Evolutionary conservation across 2,888 invertebrate genomes (phyloP).

Genomic region (Globia sparganii): DNA sequence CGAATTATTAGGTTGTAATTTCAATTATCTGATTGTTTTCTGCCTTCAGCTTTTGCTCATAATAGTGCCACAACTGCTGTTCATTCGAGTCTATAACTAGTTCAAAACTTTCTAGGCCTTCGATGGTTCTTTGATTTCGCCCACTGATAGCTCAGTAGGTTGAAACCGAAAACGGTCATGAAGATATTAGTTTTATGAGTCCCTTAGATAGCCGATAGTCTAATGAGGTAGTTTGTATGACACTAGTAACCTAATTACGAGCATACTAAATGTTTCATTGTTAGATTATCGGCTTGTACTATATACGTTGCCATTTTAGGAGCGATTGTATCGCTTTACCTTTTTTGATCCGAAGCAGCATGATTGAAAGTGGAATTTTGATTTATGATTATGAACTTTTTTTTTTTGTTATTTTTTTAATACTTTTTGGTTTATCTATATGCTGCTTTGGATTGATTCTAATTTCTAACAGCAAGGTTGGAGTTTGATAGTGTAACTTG

Average conservation of each 20-base stretch:
- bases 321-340: conserved; percentile 45
- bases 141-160: conserved; percentile 62
- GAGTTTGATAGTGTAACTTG: conserved; percentile 81
- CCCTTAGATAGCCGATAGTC: conserved; percentile 69
- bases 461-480: conserved; percentile 64
- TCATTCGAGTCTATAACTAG: conserved; percentile 25
- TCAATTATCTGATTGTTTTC: not conserved
- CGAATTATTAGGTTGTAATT: not conserved
- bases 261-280: conserved; percentile 54
- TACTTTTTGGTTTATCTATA: not conserved
- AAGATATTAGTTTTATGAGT: conserved; percentile 69
- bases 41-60: not conserved
- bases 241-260: conserved; percentile 59
- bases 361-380: conserved; percentile 40
- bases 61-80: not conserved
- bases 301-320: conserved; percentile 82
- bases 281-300: conserved; percentile 72
- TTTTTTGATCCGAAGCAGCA: conserved; percentile 57
- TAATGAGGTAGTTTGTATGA: conserved; percentile 76
- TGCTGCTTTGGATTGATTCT: conserved; percentile 48
- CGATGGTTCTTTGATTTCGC: conserved; percentile 65
- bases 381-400: conserved; percentile 19
- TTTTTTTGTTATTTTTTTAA: conserved; percentile 16
- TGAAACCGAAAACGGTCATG: conserved; percentile 63
- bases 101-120: conserved; percentile 63